phyloP scores from a whole-genome alignment of 2,797 vertebrate genomes.

The Crax fasciolata region DNA sequence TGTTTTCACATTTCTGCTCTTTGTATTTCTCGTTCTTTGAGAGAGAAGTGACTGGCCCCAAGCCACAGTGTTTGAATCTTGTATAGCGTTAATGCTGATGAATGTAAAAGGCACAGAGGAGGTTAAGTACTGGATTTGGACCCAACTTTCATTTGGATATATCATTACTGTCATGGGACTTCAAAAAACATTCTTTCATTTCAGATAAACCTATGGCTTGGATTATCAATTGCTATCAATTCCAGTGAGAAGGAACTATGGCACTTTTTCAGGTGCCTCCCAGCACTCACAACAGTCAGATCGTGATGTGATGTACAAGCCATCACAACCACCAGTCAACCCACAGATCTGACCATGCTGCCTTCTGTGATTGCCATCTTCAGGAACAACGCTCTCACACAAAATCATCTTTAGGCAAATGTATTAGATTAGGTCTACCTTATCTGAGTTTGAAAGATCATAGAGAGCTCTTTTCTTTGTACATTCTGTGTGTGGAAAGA shows the following conservation, averaged over 20 bases:
- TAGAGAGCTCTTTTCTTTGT: not conserved
- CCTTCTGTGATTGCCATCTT: too few relatives aligned
- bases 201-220: not conserved
- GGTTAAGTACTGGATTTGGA: not conserved
- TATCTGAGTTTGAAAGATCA: not conserved
- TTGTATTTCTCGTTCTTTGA: not conserved
- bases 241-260: not conserved
- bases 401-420: not conserved
- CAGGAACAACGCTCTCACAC: accelerated
- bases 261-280: not conserved
- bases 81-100: not conserved
- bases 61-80: not conserved
- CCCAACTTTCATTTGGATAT: not conserved
- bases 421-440: too few relatives aligned
- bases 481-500: not conserved
- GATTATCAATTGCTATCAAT: not conserved
- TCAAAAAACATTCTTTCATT: not conserved
- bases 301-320: accelerated
- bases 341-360: not conserved
- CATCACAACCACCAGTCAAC: not conserved
- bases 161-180: not conserved
- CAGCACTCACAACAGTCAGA: not conserved
- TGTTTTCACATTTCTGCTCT: not conserved
- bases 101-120: not conserved
- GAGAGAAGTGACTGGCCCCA: not conserved